Base-by-base conservation (phyloP, 1,140 invertebrate species). In the Drosophila nasuta region DNA sequence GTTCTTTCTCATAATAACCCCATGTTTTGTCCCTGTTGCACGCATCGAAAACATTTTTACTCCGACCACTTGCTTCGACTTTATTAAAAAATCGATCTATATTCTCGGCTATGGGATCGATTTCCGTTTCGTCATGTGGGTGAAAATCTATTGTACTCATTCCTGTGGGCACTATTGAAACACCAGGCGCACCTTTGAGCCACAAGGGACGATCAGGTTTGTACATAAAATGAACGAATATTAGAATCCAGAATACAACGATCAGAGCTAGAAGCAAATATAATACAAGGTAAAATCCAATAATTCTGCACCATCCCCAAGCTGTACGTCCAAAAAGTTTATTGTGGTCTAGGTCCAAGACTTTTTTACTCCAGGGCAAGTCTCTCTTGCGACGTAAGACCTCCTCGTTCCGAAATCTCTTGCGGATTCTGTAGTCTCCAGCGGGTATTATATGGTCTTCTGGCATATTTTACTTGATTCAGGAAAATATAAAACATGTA, bases 351-450 rank as follows among this genome's bases (percentile, higher is more conserved):
- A 87, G 20, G 45, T 87, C 66, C 3, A 82, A 52, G 0, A 87
- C 4, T 15, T 45, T 17, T 41, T 87, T 87, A 0, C 45, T n/a
- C 82, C 82, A 87, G 1, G 83, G 82, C 41, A 87, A 3, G 4
- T 87, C 79, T 20, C 65, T 67, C 5, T 60, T 60, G 2, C 51
- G 56, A 0, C 80, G 79, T 2, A 1, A 1, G 11, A 30, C 1
- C n/a, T 70, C 52, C 38, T 74, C 62, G 5, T 54, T 52, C 1
- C 83, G 82, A 28, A 79, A 82, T 45, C 70, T 76, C 59, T 88
- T 87, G 0, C 20, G 46, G 6, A 87, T 38, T 2, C 58, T 74
- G 46, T 88, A 79, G 0, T 38, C 3, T n/a, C 82, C 83, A 17
- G 76, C 52, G 1, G 65, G 48, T 20, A 73, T 6, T 30, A 77